A percentile compares a stretch with the other conserved stretches of the same genome.
Conservation (phyloP, 2,797 vertebrate species). For the Tapirus indicus region DNA sequence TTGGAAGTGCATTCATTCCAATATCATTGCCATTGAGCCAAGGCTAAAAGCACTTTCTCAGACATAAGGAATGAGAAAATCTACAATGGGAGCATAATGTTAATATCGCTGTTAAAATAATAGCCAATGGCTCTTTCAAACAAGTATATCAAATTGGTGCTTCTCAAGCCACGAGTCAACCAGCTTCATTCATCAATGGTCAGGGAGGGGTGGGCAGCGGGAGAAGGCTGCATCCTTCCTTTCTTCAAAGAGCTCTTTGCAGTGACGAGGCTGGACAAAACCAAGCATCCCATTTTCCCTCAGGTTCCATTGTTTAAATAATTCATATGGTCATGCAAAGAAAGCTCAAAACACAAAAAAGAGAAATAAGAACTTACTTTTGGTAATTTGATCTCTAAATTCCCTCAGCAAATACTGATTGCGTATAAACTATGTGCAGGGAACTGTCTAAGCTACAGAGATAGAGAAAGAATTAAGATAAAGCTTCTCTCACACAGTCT, state of each 20-base stretch:
- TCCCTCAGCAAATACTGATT: background rate
- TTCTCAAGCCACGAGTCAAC: conserved; percentile 64
- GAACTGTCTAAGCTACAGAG: background rate
- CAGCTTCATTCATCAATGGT: conserved; percentile 20
- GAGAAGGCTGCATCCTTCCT: accelerated
- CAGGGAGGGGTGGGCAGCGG: accelerated
- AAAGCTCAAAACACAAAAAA: background rate
- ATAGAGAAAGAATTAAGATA: no score
- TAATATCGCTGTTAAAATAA: conserved; percentile 63
- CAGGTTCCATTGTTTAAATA: background rate
- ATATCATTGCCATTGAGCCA: conserved; percentile 42
- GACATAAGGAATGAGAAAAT: conserved; percentile 55
- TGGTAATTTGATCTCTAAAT: background rate
- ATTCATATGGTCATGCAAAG: background rate
- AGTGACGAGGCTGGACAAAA: background rate
- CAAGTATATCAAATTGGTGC: conserved; percentile 51
- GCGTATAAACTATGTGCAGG: accelerated
- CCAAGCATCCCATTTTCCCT: background rate
- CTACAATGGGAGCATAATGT: background rate
- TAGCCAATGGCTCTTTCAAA: conserved; percentile 71
- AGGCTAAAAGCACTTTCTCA: conserved; percentile 75
- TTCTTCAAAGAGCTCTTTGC: background rate
- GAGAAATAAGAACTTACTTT: background rate
- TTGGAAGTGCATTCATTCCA: conserved; percentile 68
- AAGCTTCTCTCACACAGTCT: background rate